phyloP scores from a whole-genome alignment of 2,113 vertebrate species.

The Ageneiosus marmoratus region DNA sequence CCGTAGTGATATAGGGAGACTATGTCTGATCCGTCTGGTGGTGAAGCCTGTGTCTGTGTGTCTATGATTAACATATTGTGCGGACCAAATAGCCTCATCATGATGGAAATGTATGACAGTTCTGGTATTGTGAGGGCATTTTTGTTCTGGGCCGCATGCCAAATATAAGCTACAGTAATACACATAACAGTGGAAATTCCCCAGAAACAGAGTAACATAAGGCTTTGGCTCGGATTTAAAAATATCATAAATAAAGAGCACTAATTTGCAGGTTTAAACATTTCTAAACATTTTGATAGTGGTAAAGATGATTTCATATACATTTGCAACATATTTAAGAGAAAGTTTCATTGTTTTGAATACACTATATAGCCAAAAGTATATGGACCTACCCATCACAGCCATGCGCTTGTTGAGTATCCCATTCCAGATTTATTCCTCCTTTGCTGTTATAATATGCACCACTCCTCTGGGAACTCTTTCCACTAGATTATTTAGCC shows the following conservation, averaged over 20 bases:
- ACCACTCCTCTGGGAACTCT: background rate
- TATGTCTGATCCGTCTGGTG: conserved; percentile 25
- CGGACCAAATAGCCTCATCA: background rate
- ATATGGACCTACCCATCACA: background rate
- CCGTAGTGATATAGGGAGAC: conserved; percentile 5
- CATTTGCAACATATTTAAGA: background rate
- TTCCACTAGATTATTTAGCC: background rate
- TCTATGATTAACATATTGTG: background rate
- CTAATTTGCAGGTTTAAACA: background rate
- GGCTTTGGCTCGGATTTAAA: background rate
- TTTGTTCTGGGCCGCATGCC: background rate
- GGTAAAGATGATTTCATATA: background rate
- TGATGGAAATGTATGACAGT: background rate
- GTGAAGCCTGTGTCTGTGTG: background rate
- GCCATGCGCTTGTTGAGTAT: background rate
- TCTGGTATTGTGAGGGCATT: background rate
- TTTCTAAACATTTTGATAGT: background rate
- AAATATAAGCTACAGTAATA: conserved; percentile 1
- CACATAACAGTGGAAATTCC: conserved; percentile 2
- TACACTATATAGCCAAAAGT: background rate
- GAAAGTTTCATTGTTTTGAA: too few relatives aligned
- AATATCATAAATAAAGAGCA: background rate
- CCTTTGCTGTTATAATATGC: background rate
- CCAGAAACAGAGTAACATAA: background rate
- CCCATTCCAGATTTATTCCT: background rate